Conservation (phyloP, 64 coral and sea anemone genomes). For the Acropora tenuis region DNA sequence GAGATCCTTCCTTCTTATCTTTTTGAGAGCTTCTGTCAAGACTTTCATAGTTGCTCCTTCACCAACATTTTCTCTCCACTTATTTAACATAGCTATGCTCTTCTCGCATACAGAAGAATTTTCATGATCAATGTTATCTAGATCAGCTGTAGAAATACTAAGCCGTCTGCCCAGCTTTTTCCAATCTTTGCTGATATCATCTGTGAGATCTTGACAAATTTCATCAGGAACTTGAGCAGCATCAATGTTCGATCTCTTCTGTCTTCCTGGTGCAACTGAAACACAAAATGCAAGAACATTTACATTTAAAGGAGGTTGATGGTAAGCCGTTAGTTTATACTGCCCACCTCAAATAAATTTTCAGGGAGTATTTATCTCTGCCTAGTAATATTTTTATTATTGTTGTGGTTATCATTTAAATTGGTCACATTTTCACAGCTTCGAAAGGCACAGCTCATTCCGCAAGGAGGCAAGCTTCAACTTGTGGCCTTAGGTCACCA, state of each 20-base stretch:
- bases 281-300: too few relatives aligned
- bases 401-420: too few relatives aligned
- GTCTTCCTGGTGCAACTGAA: neutral
- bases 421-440: too few relatives aligned
- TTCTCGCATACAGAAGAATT: constrained; percentile 47
- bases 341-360: too few relatives aligned
- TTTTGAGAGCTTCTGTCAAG: constrained; percentile 35
- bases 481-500: too few relatives aligned
- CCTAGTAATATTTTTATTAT: too few relatives aligned
- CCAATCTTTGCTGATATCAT: constrained; percentile 69
- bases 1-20: constrained; percentile 66
- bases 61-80: constrained; percentile 31
- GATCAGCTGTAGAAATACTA: constrained; percentile 6
- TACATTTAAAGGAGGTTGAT: too few relatives aligned
- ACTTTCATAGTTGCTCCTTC: constrained; percentile 18
- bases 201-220: constrained; percentile 53
- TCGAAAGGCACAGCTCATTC: too few relatives aligned
- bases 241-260: neutral
- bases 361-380: too few relatives aligned
- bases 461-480: too few relatives aligned
- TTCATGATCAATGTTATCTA: constrained; percentile 68
- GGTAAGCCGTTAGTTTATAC: too few relatives aligned
- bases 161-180: too few relatives aligned
- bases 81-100: constrained; percentile 25
- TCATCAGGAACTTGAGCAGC: neutral